Percentiles rank a stretch among this genome's conserved stretches.
phyloP scores from a whole-genome alignment of 2,113 vertebrate species.

The Geothlypis trichas region DNA sequence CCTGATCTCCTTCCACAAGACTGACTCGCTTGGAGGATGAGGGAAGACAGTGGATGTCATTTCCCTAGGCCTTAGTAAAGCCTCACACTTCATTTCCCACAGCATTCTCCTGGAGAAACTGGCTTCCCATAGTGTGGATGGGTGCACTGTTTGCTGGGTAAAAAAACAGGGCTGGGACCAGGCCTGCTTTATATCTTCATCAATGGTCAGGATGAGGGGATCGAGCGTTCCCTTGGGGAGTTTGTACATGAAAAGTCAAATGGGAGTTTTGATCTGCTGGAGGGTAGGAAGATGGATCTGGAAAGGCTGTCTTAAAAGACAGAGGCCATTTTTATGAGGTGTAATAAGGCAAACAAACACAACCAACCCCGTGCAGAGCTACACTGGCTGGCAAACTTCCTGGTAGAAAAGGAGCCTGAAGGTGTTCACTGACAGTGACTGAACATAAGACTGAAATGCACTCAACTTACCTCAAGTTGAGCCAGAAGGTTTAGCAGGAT shows the following conservation, averaged over 20 bases:
- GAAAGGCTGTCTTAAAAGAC: background rate
- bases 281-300: background rate
- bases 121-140: background rate
- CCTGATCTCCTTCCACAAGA: background rate
- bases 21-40: background rate
- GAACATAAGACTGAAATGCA: background rate
- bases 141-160: background rate
- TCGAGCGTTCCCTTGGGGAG: rapidly evolving
- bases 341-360: background rate
- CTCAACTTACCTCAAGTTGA: background rate
- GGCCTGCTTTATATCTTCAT: background rate
- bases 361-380: background rate
- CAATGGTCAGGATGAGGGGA: background rate
- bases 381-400: background rate
- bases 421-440: background rate
- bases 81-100: background rate
- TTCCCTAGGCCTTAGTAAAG: background rate
- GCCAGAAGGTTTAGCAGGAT: background rate
- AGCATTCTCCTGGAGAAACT: background rate
- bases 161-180: background rate
- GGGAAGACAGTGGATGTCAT: background rate
- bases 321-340: background rate
- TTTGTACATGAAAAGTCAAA: background rate
- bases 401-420: background rate
- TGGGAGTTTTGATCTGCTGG: background rate